Conservation (phyloP, 2,888 invertebrate genomes). For the Callosobruchus maculatus region DNA sequence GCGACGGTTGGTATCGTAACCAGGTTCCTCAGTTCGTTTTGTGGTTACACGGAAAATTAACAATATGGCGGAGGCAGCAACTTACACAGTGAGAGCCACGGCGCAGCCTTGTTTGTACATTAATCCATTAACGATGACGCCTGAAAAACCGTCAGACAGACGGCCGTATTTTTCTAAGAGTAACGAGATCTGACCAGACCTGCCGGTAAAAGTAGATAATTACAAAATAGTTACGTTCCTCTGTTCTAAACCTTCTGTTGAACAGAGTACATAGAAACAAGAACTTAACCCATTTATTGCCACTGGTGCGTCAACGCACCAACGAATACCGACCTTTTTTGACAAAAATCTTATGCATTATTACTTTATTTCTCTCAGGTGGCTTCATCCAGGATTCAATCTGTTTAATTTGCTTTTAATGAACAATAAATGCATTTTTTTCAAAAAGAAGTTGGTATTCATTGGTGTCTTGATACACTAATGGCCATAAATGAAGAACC, state of each 20-base stretch:
- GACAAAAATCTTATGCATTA: too few species aligned
- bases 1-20: background rate
- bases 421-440: too few species aligned
- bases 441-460: too few species aligned
- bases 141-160: background rate
- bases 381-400: too few species aligned
- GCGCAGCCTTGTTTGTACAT: background rate
- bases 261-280: too few species aligned
- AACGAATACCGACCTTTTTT: too few species aligned
- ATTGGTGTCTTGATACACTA: too few species aligned
- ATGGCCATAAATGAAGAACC: too few species aligned
- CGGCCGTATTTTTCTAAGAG: background rate
- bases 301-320: too few species aligned
- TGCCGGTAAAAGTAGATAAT: background rate
- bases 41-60: background rate
- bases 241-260: background rate
- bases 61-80: background rate
- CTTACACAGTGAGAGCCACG: background rate
- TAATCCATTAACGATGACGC: background rate
- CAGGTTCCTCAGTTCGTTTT: background rate
- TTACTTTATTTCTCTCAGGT: too few species aligned
- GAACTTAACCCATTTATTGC: too few species aligned
- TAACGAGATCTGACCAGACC: background rate
- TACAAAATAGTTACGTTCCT: background rate
- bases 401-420: too few species aligned